Percentiles rank a stretch among this genome's conserved stretches.
Evolutionary conservation across 2,888 invertebrate genomes (phyloP).

Genomic region (Drosophila yooni): DNA sequence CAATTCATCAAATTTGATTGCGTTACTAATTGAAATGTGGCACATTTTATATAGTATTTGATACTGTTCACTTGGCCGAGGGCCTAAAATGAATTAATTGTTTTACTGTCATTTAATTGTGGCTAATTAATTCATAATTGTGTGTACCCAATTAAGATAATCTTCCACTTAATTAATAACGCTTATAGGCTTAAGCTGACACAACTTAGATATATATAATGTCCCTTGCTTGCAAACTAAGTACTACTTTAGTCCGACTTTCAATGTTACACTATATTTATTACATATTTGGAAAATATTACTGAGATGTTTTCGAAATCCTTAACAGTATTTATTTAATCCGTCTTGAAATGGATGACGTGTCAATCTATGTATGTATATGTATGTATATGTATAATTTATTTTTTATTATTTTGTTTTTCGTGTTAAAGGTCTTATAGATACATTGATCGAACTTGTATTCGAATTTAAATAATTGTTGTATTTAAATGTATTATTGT

Average conservation of each 20-base stretch:
- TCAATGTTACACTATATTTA: background rate
- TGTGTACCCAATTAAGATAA: background rate
- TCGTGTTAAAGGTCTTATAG: no score
- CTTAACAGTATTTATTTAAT: background rate
- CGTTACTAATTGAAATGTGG: constrained; percentile 9
- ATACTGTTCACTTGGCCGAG: constrained; percentile 13
- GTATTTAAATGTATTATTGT: background rate
- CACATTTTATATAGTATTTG: background rate
- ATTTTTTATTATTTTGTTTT: background rate
- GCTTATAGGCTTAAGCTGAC: background rate
- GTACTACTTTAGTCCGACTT: background rate
- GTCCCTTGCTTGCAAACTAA: background rate
- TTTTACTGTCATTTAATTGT: background rate
- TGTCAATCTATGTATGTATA: background rate
- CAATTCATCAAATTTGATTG: background rate
- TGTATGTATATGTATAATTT: background rate
- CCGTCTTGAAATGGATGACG: background rate
- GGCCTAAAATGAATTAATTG: background rate
- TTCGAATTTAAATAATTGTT: background rate
- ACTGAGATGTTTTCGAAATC: background rate
- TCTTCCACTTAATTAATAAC: background rate
- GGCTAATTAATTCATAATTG: background rate
- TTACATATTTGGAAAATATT: background rate
- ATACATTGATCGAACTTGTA: background rate
- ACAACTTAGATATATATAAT: background rate